Evolutionary conservation across 1,140 invertebrate species (phyloP), one percentile per base, ranked within the genome.

Genomic region (Vanessa atalanta): DNA sequence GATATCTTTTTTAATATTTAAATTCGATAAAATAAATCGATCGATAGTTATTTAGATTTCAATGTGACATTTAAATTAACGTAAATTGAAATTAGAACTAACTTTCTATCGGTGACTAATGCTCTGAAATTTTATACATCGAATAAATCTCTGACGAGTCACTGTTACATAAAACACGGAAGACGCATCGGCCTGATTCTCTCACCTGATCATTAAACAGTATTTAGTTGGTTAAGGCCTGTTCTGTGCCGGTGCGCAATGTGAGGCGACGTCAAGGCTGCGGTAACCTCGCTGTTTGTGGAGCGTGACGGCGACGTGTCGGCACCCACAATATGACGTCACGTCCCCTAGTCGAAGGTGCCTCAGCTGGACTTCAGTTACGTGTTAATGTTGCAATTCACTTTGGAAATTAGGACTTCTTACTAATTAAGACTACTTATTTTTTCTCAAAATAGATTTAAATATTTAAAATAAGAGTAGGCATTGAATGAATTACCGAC

Each of bases 241-340:
- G 71, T 73, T 73, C 65, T 76, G 75, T 68, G 66, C 71, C 76
- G 88, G 88, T 86, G 88, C 83, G 86, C 89, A 89, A 88, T 88
- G 87, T 88, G 86, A 87, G 84, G 77, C 88, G 83, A 81, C 84
- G 83, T 79, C 88, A 91, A 91, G 89, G 89, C 88, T 90, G 88
- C 86, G 74, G 70, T 82, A 88, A 83, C 90, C 90, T 92, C 88
- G 89, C 79, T 77, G 88, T 92, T 92, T 92, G 90, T 92, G 90
- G 90, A 92, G 89, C 90, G 86, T 89, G 89, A 92, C 90, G 84
- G 81, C 83, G 90, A 92, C 76, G 73, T 72, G 87, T 86, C 78
- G 86, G 88, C 90, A 91, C 90, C 89, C 90, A 90, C 81, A 77
- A 53, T 82, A 79, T 91, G 85, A 91, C 90, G 90, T 91, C 89